Evolutionary conservation across 53 echinoderm and acorn worm species (phyloP).

Genomic region (Holothuria scabra): DNA sequence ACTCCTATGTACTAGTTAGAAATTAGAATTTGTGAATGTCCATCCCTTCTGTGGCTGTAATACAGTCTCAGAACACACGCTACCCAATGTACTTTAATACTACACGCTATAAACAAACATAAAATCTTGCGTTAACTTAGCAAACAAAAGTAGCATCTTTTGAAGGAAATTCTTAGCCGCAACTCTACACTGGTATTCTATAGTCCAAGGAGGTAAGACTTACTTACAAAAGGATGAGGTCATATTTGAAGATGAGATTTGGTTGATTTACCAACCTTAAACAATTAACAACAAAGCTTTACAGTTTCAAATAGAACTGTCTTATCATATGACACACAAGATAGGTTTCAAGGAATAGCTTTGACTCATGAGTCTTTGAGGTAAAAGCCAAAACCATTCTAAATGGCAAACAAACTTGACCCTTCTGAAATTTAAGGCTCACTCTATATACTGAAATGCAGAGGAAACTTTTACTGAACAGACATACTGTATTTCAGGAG

Average conservation of each 20-base stretch:
- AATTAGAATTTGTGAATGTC: neutral
- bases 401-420: too few relatives aligned
- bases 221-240: conserved; percentile 20
- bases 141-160: conserved; percentile 25
- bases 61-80: neutral
- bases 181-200: neutral
- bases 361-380: too few relatives aligned
- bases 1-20: neutral
- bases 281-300: conserved; percentile 27
- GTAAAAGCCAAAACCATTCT: too few relatives aligned
- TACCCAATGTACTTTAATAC: neutral
- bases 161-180: conserved; percentile 11
- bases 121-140: neutral
- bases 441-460: too few relatives aligned
- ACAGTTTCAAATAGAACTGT: neutral
- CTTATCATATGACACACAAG: conserved; percentile 14
- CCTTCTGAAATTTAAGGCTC: too few relatives aligned
- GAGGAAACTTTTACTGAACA: too few relatives aligned
- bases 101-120: neutral
- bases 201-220: conserved; percentile 15
- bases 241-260: conserved; percentile 9
- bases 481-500: too few relatives aligned
- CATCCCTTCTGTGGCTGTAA: too few relatives aligned
- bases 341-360: too few relatives aligned
- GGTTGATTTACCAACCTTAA: neutral